These are phyloP conservation scores for Sebastiscus albofasciatus DNA, from an alignment of 2,797 vertebrate genomes.

Conservation along the genomic window DNA sequence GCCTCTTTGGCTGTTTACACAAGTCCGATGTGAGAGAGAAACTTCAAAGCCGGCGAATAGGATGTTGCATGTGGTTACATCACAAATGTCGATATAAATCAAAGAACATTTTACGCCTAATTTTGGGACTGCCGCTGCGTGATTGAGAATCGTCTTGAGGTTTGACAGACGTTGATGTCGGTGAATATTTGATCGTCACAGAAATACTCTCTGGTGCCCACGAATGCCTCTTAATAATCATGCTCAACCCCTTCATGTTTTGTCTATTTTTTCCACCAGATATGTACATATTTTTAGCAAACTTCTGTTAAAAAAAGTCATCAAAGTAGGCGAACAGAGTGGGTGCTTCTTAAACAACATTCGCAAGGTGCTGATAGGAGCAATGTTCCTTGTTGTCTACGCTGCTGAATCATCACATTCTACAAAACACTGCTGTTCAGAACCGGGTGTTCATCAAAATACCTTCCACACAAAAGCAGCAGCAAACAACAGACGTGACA, in stretches of 20 bases:
- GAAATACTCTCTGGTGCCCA: not conserved
- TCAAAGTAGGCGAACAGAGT: not conserved
- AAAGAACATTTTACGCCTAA: not conserved
- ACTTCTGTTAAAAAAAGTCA: not conserved
- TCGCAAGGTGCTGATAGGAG: constrained; percentile 28
- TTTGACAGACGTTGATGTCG: not conserved
- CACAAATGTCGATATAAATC: constrained; percentile 13
- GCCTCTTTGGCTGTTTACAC: constrained; percentile 2
- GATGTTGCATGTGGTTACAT: constrained; percentile 25
- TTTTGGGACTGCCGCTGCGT: not conserved
- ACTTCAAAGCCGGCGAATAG: not conserved
- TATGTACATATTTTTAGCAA: constrained; percentile 21
- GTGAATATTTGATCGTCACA: not conserved
- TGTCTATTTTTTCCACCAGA: not conserved
- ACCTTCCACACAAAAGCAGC: constrained; percentile 4
- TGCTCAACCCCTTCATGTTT: not conserved
- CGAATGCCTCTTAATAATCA: not conserved
- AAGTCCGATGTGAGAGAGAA: not conserved
- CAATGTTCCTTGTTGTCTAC: not conserved
- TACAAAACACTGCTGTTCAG: constrained; percentile 5
- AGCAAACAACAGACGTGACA: constrained; percentile 20
- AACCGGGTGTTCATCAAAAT: constrained; percentile 6
- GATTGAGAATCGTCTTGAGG: not conserved
- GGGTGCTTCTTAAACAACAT: not conserved
- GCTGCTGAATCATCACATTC: constrained; percentile 38